Conservation (phyloP, 30 jellyfish, hydroid and myxozoan genomes). For the Cassiopea andromeda region DNA sequence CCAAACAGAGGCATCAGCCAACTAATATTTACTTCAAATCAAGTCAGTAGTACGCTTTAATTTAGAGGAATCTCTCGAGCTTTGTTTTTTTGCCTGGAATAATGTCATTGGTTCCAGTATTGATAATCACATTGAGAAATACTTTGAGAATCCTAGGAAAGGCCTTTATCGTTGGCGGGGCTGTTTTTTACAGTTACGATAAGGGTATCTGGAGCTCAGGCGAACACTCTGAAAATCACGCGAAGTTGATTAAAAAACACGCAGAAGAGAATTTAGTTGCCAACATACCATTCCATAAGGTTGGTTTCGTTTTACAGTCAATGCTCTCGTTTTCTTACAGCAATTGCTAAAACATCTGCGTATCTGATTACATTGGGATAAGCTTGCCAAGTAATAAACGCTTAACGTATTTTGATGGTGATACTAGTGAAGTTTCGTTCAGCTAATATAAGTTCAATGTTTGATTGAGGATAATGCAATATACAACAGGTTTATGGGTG, state of each 20-base stretch:
- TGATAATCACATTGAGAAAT: conserved; percentile 50
- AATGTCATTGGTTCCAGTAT: conserved; percentile 61
- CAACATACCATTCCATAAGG: conserved; percentile 63
- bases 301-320: neutral
- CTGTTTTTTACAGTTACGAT: conserved; percentile 54
- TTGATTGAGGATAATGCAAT: too few species aligned
- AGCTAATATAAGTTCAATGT: too few species aligned
- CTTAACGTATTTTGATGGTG: too few species aligned
- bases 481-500: too few species aligned
- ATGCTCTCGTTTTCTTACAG: too few species aligned
- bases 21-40: neutral
- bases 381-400: too few species aligned
- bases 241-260: conserved; percentile 27
- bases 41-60: neutral
- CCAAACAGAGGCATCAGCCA: too few species aligned
- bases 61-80: neutral
- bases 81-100: neutral
- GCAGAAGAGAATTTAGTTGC: conserved; percentile 54
- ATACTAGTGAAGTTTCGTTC: too few species aligned
- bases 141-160: conserved; percentile 50
- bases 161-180: conserved; percentile 65
- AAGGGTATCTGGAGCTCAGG: conserved; percentile 62
- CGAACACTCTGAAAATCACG: conserved; percentile 42
- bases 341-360: too few species aligned
- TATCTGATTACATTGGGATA: too few species aligned